These are phyloP conservation scores for Drosophila mayaguana DNA, from an alignment of 2,888 invertebrate genomes.

Conservation along the genomic window DNA sequence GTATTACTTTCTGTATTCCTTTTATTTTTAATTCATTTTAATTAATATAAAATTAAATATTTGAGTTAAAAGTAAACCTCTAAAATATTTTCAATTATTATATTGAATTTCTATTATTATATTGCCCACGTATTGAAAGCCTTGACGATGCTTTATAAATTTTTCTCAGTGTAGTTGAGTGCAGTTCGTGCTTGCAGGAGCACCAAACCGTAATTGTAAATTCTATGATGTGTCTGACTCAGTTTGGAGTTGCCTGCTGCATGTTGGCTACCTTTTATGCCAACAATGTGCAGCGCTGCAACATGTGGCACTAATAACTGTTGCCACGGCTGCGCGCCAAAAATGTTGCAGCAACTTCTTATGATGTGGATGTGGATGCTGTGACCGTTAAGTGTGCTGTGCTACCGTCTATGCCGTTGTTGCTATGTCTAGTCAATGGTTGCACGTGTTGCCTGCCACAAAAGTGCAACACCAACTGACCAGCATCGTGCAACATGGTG, in stretches of 20 bases:
- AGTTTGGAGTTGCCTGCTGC: slow-evolving; percentile 14
- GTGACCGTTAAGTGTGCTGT: slow-evolving; percentile 31
- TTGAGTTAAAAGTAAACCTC: too few relatives aligned
- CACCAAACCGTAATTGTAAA: slow-evolving; percentile 30
- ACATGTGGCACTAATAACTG: slow-evolving; percentile 66
- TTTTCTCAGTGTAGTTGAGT: slow-evolving; percentile 19
- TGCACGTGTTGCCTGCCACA: slow-evolving; percentile 37
- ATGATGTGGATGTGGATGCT: slow-evolving; percentile 29
- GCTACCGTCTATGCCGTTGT: slow-evolving; percentile 18
- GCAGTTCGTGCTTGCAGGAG: slow-evolving; percentile 11
- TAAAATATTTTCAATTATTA: not conserved
- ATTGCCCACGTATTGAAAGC: not conserved
- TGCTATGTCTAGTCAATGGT: slow-evolving; percentile 26
- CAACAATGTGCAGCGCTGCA: slow-evolving; percentile 50
- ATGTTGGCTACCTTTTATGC: slow-evolving; percentile 22
- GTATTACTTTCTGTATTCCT: too few relatives aligned
- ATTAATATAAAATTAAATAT: too few relatives aligned
- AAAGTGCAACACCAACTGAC: slow-evolving; percentile 7
- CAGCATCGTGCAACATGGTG: slow-evolving; percentile 12
- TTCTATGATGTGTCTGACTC: slow-evolving; percentile 26
- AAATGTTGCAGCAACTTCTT: slow-evolving; percentile 57
- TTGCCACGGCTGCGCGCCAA: slow-evolving; percentile 38
- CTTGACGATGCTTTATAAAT: not conserved
- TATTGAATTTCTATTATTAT: too few relatives aligned
- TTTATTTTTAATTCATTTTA: too few relatives aligned